phyloP scores from a whole-genome alignment of 2,113 vertebrate species.

The Stercorarius parasiticus region DNA sequence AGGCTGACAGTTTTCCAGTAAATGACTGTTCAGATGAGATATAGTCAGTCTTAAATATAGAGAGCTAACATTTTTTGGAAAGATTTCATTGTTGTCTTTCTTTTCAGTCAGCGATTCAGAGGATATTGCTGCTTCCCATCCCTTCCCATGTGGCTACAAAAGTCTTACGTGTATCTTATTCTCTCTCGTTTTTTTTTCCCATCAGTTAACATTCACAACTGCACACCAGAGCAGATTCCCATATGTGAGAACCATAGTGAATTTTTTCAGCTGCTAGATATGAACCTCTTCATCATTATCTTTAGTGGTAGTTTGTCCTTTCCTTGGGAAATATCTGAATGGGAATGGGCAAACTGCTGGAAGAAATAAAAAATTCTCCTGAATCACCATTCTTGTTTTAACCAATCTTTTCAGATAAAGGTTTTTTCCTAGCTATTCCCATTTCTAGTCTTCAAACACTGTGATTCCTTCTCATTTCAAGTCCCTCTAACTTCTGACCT shows the following conservation, averaged over 20 bases:
- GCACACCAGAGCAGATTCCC: background rate
- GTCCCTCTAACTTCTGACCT: background rate
- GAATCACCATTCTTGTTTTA: background rate
- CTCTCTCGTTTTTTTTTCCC: background rate
- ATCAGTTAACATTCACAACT: background rate
- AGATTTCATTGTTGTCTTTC: background rate
- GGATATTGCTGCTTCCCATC: background rate
- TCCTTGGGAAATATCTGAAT: background rate
- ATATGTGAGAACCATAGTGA: background rate
- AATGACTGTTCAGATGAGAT: background rate
- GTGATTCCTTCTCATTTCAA: background rate
- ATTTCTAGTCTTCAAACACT: background rate
- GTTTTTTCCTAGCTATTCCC: background rate
- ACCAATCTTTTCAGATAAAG: background rate
- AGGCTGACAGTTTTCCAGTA: constrained; percentile 18
- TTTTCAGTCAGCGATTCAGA: accelerated
- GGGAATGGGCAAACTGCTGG: background rate
- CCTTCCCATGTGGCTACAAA: background rate
- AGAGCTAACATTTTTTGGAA: background rate
- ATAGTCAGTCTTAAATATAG: background rate
- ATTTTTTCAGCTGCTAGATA: background rate
- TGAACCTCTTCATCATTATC: background rate
- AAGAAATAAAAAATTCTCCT: background rate
- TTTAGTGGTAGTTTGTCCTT: background rate
- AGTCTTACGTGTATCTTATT: background rate